Evolutionary conservation across 92 coral and sea anemone genomes (phyloP), one percentile per base, ranked within the genome.

Genomic region (Scolanthus callimorphus): DNA sequence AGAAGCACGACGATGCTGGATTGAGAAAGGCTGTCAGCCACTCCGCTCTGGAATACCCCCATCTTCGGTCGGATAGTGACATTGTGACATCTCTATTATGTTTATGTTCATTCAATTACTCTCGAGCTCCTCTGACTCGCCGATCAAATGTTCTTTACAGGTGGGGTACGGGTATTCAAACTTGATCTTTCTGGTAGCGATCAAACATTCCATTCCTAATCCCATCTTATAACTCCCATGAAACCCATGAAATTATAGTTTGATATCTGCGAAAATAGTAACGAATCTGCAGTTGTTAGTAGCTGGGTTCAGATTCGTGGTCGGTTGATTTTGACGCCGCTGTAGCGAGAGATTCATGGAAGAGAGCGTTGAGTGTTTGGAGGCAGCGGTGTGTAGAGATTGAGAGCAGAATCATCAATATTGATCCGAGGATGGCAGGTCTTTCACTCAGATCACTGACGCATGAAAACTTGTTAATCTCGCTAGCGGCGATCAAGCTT

Each of bases 381-480:
- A 77, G 87, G 29, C 87, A 80, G 81, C 87, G 55, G 81, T 67
- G 60, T 30, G 45, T 29, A 69, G 67, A 71, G 59, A 65, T 79
- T 56, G 22, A 73, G 87, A 73, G 75, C 81, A 60, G 47, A 19
- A 21, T 29, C 51, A 75, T 81, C 62, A 81, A 81, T 67, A 47
- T 61, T 81, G n/a, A 0, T 55, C 39, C 65, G 54, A 55, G 65
- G 75, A 68, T 68, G 58, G 27, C 74, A 31, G 54, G 74, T 55
- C 63, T 67, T 67, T 67, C 37, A 67, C 25, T 41, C 27, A 41
- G 63, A 26, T 41, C 49, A 55, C 25, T 67, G 63, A 57, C 74
- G 74, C 74, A 59, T 67, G 52, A 19, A 9, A 46, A 46, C 11
- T 46, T 9, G 4, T 46, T 34, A 34, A 34, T 34, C 43, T 15